Evolutionary conservation across 2,113 vertebrate species (phyloP).

Genomic region (Pomatostomus ruficeps): DNA sequence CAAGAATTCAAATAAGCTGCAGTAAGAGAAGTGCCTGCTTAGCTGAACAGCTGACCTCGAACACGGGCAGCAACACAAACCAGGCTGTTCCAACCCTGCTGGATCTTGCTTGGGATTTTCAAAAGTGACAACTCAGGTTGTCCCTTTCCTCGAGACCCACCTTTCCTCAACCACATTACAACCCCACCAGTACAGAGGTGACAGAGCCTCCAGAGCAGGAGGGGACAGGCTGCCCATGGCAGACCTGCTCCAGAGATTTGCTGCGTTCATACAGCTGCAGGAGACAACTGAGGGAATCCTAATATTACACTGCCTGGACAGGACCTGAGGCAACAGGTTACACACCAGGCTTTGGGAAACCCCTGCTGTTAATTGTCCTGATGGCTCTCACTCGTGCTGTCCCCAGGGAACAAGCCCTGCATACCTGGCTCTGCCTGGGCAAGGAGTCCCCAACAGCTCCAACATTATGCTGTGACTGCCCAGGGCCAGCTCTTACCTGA

Average conservation of each 20-base stretch:
- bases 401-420: not conserved
- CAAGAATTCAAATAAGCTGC: conserved; percentile 45
- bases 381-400: not conserved
- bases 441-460: not conserved
- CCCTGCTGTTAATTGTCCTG: not conserved
- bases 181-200: not conserved
- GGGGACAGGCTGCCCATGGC: not conserved
- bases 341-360: not conserved
- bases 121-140: not conserved
- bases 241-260: not conserved
- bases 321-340: not conserved
- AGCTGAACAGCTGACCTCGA: not conserved
- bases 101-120: not conserved
- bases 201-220: not conserved
- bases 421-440: not conserved
- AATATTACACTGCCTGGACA: not conserved
- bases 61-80: not conserved
- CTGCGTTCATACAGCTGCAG: accelerated
- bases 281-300: not conserved
- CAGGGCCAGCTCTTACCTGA: not conserved
- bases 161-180: too few species aligned
- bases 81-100: not conserved
- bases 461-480: not conserved
- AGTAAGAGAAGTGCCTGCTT: not conserved
- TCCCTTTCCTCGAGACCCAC: too few species aligned